These are phyloP conservation scores for Thysanoteuthis rhombus DNA, from an alignment of 2,888 invertebrate species.

Conservation along the genomic window DNA sequence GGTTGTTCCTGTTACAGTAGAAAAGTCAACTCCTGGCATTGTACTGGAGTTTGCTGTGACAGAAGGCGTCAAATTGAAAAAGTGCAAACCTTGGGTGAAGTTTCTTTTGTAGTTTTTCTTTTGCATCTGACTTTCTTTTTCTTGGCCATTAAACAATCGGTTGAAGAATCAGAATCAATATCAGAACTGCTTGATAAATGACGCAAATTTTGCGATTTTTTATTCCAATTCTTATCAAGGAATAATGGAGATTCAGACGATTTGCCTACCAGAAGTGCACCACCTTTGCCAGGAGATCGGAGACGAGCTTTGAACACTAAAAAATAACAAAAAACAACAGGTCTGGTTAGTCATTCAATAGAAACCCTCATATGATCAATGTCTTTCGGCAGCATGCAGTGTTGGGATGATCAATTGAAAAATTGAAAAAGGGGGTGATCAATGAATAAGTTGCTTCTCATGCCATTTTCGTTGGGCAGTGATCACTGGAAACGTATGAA, in stretches of 20 bases:
- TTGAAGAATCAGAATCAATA: not conserved
- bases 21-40: too few relatives aligned
- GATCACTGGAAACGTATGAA: too few relatives aligned
- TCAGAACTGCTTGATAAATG: not conserved
- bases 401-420: too few relatives aligned
- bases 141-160: not conserved
- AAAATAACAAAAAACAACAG: not conserved
- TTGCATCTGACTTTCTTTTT: not conserved
- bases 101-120: not conserved
- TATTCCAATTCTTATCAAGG: not conserved
- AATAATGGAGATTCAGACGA: not conserved
- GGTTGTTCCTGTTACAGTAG: too few relatives aligned
- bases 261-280: constrained; percentile 44
- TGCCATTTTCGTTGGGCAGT: too few relatives aligned
- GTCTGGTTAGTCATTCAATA: too few relatives aligned
- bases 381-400: too few relatives aligned
- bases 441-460: too few relatives aligned
- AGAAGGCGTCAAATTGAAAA: not conserved
- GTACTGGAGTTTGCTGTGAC: too few relatives aligned
- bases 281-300: constrained; percentile 42
- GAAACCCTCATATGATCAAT: too few relatives aligned
- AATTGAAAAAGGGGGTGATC: too few relatives aligned
- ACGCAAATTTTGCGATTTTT: not conserved
- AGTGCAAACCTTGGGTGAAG: not conserved
- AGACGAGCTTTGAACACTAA: constrained; percentile 45